A percentile compares a stretch with the other conserved stretches of the same genome.
Evolutionary conservation across 2,888 invertebrate species (phyloP).

Genomic region (Thysanoteuthis rhombus): DNA sequence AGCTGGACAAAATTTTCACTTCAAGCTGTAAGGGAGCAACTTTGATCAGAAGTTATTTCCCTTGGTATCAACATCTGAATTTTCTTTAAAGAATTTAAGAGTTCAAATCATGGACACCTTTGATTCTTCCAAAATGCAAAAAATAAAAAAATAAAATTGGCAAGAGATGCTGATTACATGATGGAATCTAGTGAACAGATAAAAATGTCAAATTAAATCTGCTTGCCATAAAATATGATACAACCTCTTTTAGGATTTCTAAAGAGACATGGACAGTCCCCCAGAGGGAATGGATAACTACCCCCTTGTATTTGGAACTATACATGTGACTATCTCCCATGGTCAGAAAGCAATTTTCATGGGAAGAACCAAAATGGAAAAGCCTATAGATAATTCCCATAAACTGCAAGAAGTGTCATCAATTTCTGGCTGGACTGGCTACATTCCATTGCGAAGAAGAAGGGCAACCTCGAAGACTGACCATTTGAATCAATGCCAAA

Average conservation of each 20-base stretch:
- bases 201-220: neutral
- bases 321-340: neutral
- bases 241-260: neutral
- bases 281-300: neutral
- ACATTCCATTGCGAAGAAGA: neutral
- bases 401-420: neutral
- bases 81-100: too few relatives aligned
- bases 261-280: neutral
- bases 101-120: too few relatives aligned
- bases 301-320: neutral
- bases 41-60: too few relatives aligned
- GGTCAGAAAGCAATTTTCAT: neutral
- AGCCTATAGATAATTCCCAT: neutral
- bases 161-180: neutral
- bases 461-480: neutral
- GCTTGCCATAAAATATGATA: neutral
- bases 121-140: neutral
- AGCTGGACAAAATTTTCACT: too few relatives aligned
- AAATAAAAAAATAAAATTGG: neutral
- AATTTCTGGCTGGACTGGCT: neutral
- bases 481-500: neutral
- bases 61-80: too few relatives aligned
- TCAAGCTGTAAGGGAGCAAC: too few relatives aligned
- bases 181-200: neutral
- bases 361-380: neutral